Evolutionary conservation across 1,140 invertebrate genomes (phyloP).

Genomic region (Brachionus calyciflorus): DNA sequence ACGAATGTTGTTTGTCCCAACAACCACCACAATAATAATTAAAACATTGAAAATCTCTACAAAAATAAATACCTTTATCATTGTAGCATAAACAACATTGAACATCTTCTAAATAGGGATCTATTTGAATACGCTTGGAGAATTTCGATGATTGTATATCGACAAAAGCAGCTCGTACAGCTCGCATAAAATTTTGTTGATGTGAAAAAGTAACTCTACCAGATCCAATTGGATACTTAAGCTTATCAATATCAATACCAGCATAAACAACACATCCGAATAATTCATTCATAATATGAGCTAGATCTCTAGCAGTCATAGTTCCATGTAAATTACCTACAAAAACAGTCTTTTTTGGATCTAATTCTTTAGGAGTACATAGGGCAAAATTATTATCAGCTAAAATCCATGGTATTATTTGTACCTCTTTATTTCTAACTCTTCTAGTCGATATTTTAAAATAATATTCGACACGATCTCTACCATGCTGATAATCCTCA

Average conservation of each 20-base stretch:
- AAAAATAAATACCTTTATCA: constrained; percentile 91
- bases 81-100: constrained; percentile 81
- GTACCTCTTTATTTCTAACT: constrained; percentile 82
- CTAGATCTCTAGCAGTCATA: constrained; percentile 83
- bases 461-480: constrained; percentile 77
- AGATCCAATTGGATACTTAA: constrained; percentile 84
- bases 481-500: constrained; percentile 76
- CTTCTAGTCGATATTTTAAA: constrained; percentile 83
- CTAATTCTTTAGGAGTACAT: constrained; percentile 55
- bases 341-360: constrained; percentile 70
- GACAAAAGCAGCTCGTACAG: constrained; percentile 79
- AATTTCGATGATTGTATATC: constrained; percentile 35
- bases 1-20: constrained; percentile 64
- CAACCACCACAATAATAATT: constrained; percentile 87
- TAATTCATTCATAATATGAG: constrained; percentile 88
- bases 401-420: constrained; percentile 92
- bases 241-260: constrained; percentile 93
- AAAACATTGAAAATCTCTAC: constrained; percentile 79
- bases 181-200: constrained; percentile 83
- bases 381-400: constrained; percentile 64
- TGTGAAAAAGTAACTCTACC: constrained; percentile 90
- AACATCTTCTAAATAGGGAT: constrained; percentile 92
- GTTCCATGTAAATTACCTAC: constrained; percentile 95
- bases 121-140: constrained; percentile 77
- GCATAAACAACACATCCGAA: constrained; percentile 88